Percentiles rank a stretch among this genome's conserved stretches.
Conservation (phyloP, 2,797 vertebrate genomes). For the Brotula barbata region DNA sequence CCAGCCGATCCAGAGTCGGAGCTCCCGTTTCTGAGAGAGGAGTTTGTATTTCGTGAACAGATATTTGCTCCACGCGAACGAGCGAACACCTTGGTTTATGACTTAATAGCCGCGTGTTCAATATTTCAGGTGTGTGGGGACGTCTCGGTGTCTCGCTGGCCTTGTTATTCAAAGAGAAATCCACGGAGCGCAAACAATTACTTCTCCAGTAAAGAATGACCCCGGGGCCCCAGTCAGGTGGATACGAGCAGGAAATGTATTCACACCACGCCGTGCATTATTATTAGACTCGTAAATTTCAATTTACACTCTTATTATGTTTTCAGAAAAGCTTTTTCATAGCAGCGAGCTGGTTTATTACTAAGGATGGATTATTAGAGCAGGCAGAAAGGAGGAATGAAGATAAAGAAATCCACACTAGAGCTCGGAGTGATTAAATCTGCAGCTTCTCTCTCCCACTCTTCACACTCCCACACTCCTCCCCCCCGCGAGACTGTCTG, state of each 20-base stretch:
- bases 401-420: not conserved
- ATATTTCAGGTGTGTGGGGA: not conserved
- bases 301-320: slow-evolving; percentile 50
- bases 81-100: no score
- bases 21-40: no score
- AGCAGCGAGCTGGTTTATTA: slow-evolving; percentile 36
- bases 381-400: slow-evolving; percentile 11
- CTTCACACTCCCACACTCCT: not conserved
- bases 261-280: slow-evolving; percentile 46
- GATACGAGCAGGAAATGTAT: slow-evolving; percentile 41
- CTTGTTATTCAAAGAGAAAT: slow-evolving; percentile 25
- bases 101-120: not conserved
- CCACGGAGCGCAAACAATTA: slow-evolving; percentile 9
- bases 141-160: not conserved
- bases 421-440: slow-evolving; percentile 25
- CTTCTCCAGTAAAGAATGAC: slow-evolving; percentile 31
- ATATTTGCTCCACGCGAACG: no score
- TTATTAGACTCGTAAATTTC: slow-evolving; percentile 55
- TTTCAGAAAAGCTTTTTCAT: slow-evolving; percentile 31
- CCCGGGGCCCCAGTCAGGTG: slow-evolving; percentile 17
- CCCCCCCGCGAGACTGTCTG: not conserved
- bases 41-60: slow-evolving; percentile 3
- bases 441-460: not conserved
- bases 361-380: slow-evolving; percentile 36
- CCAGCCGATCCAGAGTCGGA: no score